Conservation (phyloP, 2,888 invertebrate species). For the Athalia circularis region DNA sequence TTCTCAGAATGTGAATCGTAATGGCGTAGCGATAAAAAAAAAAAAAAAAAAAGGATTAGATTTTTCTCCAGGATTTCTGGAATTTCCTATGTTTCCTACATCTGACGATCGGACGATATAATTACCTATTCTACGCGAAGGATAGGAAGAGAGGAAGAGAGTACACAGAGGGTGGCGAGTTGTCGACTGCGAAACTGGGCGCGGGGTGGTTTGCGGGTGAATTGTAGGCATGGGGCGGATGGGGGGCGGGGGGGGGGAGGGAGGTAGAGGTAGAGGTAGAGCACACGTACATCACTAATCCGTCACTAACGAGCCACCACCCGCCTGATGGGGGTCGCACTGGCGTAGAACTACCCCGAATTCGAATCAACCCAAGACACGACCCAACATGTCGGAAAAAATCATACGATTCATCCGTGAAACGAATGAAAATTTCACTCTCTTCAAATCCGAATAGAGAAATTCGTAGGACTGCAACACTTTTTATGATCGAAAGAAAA, state of each 20-base stretch:
- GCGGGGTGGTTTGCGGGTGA: background rate
- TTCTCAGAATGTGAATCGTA: no score
- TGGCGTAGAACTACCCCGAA: slow-evolving; percentile 55
- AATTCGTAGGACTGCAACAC: no score
- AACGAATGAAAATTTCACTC: no score
- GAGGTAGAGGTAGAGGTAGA: slow-evolving; percentile 55
- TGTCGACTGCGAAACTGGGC: background rate
- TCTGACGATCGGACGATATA: no score
- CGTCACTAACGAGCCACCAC: slow-evolving; percentile 76
- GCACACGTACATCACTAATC: slow-evolving; percentile 77
- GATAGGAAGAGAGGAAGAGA: slow-evolving; percentile 2
- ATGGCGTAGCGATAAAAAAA: no score
- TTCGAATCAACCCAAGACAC: background rate
- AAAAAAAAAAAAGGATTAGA: no score
- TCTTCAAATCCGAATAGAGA: no score
- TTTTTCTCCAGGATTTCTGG: no score
- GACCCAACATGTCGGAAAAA: background rate
- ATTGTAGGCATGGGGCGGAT: background rate
- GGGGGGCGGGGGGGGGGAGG: slow-evolving; percentile 10
- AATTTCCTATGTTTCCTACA: no score
- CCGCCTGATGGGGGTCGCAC: slow-evolving; percentile 66
- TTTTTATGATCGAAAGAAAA: no score
- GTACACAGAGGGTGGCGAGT: slow-evolving; percentile 6
- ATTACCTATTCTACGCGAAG: background rate
- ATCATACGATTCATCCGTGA: no score